Base-by-base conservation (phyloP, 2,797 vertebrate genomes). In the Manis pentadactyla region DNA sequence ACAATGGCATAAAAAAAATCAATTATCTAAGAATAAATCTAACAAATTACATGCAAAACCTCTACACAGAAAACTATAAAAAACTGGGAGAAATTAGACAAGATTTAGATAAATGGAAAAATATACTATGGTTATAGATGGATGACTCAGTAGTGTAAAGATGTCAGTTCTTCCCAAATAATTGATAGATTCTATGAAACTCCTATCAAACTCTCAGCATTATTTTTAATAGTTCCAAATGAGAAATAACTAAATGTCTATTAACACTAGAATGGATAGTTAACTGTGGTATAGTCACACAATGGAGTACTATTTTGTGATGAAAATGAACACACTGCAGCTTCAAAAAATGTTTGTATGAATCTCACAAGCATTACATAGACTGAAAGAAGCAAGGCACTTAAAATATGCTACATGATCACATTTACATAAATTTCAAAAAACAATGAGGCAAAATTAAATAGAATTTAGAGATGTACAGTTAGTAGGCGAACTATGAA, bases 161-260 rank as follows among this genome's bases (percentile, higher is more conserved):
- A 81, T 63, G 17, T 59, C 23, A 77, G 0, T 92, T 90, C 15
- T 79, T 19, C 10, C 29, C n/a, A 83, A 90, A n/a, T 78, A 14
- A 86, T 68, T 37, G 57, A 71, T 64, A 73, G n/a, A 51, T 49
- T 63, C 37, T 93, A 34, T 49, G 37, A 53, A 87, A 90, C 66
- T 29, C 23, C 34, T 73, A 59, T 55, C 51, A 84, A 75, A 83
- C 5, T 88, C 23, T 7, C n/a, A 79, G 53, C 17, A 85, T 78
- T 83, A 77, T 66, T 90, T 90, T 73, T 21, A 74, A 64, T 74
- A 92, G 59, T 84, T 93, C 23, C 31, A 89, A 90, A 34, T 27
- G 37, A 34, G 49, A 63, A 73, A 74, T 85, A 73, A n/a, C 1
- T 29, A 88, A 93, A 57, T 53, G 19, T 23, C 29, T 46, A 49